Conservation (phyloP, 2,888 invertebrate genomes). For the Tortrix viridana region DNA sequence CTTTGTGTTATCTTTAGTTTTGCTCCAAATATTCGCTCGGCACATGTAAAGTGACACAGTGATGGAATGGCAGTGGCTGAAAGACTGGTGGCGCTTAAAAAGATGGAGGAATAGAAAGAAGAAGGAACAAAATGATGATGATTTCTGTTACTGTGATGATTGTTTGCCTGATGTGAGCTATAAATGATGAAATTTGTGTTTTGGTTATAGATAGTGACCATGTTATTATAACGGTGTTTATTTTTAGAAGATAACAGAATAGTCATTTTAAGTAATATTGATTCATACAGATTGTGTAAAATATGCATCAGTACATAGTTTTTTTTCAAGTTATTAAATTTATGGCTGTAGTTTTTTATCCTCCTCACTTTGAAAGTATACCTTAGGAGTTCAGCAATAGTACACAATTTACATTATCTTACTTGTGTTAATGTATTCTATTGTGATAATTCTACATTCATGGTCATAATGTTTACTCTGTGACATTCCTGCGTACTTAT, state of each 20-base stretch:
- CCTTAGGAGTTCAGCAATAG: conserved; percentile 15
- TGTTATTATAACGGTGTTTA: conserved; percentile 33
- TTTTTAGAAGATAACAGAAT: conserved; percentile 29
- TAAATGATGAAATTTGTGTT: conserved; percentile 42
- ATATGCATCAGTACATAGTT: neutral
- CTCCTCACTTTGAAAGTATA: conserved; percentile 1
- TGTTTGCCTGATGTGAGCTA: conserved; percentile 85
- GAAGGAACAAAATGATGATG: conserved; percentile 83
- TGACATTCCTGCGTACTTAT: no score
- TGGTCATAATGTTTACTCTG: neutral
- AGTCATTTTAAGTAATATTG: conserved; percentile 21
- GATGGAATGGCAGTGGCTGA: conserved; percentile 92
- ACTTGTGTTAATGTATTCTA: conserved; percentile 14
- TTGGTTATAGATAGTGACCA: conserved; percentile 29
- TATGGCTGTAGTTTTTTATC: neutral
- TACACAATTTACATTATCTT: conserved; percentile 9
- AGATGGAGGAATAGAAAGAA: conserved; percentile 86
- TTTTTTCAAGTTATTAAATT: neutral
- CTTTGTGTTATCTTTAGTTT: conserved; percentile 41
- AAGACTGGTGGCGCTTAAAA: conserved; percentile 92
- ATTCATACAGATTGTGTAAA: conserved; percentile 4
- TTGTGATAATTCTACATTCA: conserved; percentile 11
- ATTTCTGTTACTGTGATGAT: conserved; percentile 91
- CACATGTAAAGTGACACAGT: conserved; percentile 55
- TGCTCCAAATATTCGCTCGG: conserved; percentile 16